A percentile compares a stretch with the other conserved stretches of the same genome.
phyloP scores from a whole-genome alignment of 2,797 vertebrate genomes.

The Naso thynnoides region DNA sequence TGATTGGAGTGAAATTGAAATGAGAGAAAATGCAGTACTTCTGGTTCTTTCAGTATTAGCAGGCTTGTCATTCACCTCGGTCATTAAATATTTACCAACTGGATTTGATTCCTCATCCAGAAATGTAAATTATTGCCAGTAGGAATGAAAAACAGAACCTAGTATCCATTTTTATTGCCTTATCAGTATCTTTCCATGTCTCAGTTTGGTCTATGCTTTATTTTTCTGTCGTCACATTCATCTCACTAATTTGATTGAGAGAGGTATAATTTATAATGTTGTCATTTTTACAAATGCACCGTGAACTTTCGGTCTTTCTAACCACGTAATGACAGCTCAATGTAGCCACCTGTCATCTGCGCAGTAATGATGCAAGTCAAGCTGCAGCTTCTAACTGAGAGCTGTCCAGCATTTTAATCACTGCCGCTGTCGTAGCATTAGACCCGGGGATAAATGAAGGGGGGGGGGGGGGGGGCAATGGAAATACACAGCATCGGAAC shows the following conservation, averaged over 20 bases:
- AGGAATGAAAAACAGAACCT: constrained; percentile 24
- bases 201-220: constrained; percentile 49
- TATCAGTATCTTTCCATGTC: constrained; percentile 45
- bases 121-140: constrained; percentile 43
- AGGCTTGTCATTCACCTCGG: constrained; percentile 29
- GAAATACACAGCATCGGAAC: constrained; percentile 55
- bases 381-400: constrained; percentile 52
- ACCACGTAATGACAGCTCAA: constrained; percentile 42
- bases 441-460: constrained; percentile 66
- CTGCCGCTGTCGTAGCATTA: constrained; percentile 41
- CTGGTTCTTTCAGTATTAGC: constrained; percentile 11
- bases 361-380: constrained; percentile 55
- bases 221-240: constrained; percentile 41
- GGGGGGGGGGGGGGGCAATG: constrained; percentile 62
- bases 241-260: constrained; percentile 50
- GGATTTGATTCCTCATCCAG: constrained; percentile 48
- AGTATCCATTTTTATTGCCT: constrained; percentile 34
- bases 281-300: constrained; percentile 43
- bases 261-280: constrained; percentile 48
- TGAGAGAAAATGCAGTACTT: constrained; percentile 13
- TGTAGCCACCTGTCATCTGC: constrained; percentile 60
- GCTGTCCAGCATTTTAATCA: constrained; percentile 74
- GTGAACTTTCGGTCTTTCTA: constrained; percentile 49
- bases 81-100: constrained; percentile 57
- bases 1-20: constrained; percentile 20